Percentiles rank a stretch among this genome's conserved stretches.
Conservation (phyloP, 2,113 vertebrate genomes). For the Blennius ocellaris region DNA sequence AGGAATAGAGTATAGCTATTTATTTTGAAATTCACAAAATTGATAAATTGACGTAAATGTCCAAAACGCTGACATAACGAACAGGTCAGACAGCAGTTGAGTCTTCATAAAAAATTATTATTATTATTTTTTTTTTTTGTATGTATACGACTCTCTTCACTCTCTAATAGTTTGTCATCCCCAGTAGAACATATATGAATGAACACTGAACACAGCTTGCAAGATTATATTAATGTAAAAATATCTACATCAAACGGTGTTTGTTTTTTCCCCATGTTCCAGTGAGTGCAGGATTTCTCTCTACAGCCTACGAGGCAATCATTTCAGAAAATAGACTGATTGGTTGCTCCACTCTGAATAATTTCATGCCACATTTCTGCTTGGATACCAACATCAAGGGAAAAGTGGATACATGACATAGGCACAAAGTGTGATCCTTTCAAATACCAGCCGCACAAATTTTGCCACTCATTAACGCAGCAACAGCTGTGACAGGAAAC, state of each 20-base stretch:
- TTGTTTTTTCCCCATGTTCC: neutral
- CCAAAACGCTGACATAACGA: too few species aligned
- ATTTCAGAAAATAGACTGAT: constrained; percentile 16
- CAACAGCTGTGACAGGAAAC: constrained; percentile 5
- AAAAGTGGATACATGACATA: neutral
- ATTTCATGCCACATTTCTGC: constrained; percentile 18
- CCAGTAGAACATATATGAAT: constrained; percentile 3
- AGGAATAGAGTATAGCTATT: too few species aligned
- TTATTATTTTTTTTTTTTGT: neutral
- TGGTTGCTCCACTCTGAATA: constrained; percentile 23
- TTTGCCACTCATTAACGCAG: constrained; percentile 16
- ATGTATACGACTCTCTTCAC: neutral
- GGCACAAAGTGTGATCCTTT: constrained; percentile 14
- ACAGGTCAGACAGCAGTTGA: too few species aligned
- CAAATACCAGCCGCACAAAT: constrained; percentile 8
- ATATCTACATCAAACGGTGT: neutral
- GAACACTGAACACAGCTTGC: constrained; percentile 1
- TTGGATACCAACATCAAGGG: constrained; percentile 26
- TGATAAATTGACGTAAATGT: too few species aligned
- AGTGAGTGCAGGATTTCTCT: constrained; percentile 1
- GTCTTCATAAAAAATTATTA: too few species aligned
- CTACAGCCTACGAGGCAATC: constrained; percentile 10
- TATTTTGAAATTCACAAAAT: too few species aligned
- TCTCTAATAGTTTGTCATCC: neutral
- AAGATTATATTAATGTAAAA: neutral